Evolutionary conservation across 2,888 invertebrate genomes (phyloP).

Genomic region (Lycia hirtaria): DNA sequence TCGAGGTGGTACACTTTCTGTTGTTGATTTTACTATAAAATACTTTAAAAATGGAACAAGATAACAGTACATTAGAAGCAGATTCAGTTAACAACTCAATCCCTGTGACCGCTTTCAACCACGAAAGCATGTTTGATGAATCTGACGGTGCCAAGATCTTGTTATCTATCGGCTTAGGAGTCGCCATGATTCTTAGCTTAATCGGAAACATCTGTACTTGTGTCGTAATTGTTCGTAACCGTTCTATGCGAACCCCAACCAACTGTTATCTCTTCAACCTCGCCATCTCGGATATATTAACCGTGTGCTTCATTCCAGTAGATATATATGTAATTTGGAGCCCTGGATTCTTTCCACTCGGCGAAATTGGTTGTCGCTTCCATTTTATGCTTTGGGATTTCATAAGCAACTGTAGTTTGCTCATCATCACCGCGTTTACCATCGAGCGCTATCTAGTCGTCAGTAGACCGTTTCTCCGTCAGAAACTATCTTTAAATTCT

Average conservation of each 20-base stretch:
- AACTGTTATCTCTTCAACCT: conserved; percentile 93
- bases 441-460: conserved; percentile 95
- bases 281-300: conserved; percentile 90
- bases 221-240: conserved; percentile 89
- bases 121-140: conserved; percentile 72
- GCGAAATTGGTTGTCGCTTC: conserved; percentile 90
- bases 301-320: conserved; percentile 90
- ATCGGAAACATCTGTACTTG: conserved; percentile 92
- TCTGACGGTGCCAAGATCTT: conserved; percentile 83
- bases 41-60: conserved; percentile 2
- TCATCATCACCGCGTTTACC: conserved; percentile 94
- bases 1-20: conserved; percentile 41
- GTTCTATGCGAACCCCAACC: conserved; percentile 92
- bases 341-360: conserved; percentile 90
- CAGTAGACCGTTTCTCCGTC: conserved; percentile 92
- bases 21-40: not conserved
- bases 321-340: conserved; percentile 92
- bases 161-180: conserved; percentile 82
- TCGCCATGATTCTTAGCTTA: conserved; percentile 89
- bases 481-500: conserved; percentile 91
- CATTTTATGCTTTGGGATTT: conserved; percentile 92
- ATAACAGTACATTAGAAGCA: conserved; percentile 35
- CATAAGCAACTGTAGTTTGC: conserved; percentile 92
- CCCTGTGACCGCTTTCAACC: conserved; percentile 66
- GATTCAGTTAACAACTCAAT: conserved; percentile 64